Evolutionary conservation across 2,888 invertebrate species (phyloP).

Genomic region (Pristionchus japonicus): DNA sequence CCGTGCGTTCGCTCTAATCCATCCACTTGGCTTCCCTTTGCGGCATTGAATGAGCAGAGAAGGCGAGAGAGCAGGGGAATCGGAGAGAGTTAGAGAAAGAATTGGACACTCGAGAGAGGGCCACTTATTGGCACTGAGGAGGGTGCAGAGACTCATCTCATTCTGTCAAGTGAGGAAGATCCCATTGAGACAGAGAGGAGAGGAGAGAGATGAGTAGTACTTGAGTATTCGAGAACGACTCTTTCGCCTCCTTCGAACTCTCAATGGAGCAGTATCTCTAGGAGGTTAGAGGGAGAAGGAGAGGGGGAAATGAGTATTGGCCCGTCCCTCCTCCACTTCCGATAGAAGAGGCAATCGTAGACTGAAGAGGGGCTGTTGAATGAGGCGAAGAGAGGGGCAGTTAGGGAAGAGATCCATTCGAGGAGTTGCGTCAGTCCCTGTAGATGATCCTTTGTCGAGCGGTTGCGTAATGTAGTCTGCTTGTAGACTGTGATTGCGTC

Average conservation of each 20-base stretch:
- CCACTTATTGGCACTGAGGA: neutral
- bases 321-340: neutral
- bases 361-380: constrained; percentile 30
- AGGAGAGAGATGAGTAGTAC: constrained; percentile 15
- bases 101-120: no score
- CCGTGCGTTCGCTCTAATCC: neutral
- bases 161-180: neutral
- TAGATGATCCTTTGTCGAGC: neutral
- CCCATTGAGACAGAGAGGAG: constrained; percentile 33
- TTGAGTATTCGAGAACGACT: constrained; percentile 16
- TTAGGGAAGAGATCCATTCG: neutral
- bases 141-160: neutral
- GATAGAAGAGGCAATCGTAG: constrained; percentile 10
- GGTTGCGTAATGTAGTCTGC: neutral
- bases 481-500: neutral
- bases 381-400: neutral
- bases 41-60: neutral
- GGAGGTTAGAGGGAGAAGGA: neutral
- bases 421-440: neutral
- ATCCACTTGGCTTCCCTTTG: neutral
- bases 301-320: neutral
- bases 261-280: neutral
- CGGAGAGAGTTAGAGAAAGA: neutral
- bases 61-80: neutral
- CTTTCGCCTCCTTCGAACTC: neutral